These are phyloP conservation scores for Acanthurus tractus DNA, from an alignment of 2,797 vertebrate species.

Conservation along the genomic window DNA sequence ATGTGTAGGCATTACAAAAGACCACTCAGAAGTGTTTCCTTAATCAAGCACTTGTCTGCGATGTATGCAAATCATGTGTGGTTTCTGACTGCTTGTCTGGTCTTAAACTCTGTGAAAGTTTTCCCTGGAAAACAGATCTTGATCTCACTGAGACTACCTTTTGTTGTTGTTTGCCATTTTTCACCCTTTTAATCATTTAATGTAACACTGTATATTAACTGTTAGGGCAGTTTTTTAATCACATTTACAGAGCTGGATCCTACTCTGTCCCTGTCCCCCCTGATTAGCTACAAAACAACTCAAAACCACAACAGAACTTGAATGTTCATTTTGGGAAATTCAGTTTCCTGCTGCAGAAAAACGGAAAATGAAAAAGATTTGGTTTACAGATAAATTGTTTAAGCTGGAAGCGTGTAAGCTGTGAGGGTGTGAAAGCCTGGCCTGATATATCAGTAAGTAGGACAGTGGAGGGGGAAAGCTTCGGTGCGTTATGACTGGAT, in stretches of 20 bases:
- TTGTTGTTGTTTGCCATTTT: neutral
- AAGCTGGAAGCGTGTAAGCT: too few relatives aligned
- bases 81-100: neutral
- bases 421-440: neutral
- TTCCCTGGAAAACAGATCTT: neutral
- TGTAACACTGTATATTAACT: neutral
- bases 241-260: too few relatives aligned
- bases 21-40: neutral
- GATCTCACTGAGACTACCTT: neutral
- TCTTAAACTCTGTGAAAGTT: neutral
- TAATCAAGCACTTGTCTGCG: neutral
- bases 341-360: too few relatives aligned
- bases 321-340: too few relatives aligned
- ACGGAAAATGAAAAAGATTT: too few relatives aligned
- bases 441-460: neutral
- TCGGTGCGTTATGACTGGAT: conserved; percentile 1
- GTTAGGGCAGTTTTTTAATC: neutral
- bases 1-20: neutral
- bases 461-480: neutral
- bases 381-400: too few relatives aligned
- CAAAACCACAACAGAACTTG: neutral
- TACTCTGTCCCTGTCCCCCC: too few relatives aligned
- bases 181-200: neutral
- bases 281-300: neutral
- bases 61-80: neutral